These are phyloP conservation scores for Hippocampus barbouri DNA, from an alignment of 2,113 vertebrate species.

Conservation along the genomic window DNA sequence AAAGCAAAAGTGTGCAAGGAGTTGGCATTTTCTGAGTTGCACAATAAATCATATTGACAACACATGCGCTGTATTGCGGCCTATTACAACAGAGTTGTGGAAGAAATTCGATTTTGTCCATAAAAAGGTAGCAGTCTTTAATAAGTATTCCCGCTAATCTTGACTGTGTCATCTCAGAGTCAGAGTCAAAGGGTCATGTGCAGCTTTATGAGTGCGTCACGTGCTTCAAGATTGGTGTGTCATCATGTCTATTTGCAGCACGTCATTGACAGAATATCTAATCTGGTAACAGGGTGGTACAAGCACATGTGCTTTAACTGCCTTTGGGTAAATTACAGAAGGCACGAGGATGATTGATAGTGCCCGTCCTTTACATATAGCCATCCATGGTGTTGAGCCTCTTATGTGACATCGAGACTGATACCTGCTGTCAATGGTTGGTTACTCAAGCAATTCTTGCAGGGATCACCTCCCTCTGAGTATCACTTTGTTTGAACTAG, in stretches of 20 bases:
- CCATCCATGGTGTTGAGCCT: background rate
- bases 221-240: background rate
- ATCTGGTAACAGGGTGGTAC: background rate
- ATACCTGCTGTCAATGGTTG: background rate
- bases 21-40: background rate
- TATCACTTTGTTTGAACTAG: slow-evolving; percentile 30
- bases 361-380: background rate
- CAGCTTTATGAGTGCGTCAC: too few relatives aligned
- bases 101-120: slow-evolving; percentile 29
- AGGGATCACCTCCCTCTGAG: slow-evolving; percentile 7
- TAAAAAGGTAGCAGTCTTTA: background rate
- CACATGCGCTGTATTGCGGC: slow-evolving; percentile 16
- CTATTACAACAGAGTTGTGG: slow-evolving; percentile 26
- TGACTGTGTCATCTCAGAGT: background rate
- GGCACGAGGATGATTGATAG: background rate
- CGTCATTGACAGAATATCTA: background rate
- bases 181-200: background rate
- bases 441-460: slow-evolving; percentile 3
- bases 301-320: background rate
- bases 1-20: slow-evolving; percentile 11
- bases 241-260: background rate
- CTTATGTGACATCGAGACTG: background rate
- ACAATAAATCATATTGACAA: too few relatives aligned
- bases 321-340: background rate
- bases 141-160: slow-evolving; percentile 11